Base-by-base conservation (phyloP, 2,797 vertebrate species). In the Typhlichthys subterraneus region DNA sequence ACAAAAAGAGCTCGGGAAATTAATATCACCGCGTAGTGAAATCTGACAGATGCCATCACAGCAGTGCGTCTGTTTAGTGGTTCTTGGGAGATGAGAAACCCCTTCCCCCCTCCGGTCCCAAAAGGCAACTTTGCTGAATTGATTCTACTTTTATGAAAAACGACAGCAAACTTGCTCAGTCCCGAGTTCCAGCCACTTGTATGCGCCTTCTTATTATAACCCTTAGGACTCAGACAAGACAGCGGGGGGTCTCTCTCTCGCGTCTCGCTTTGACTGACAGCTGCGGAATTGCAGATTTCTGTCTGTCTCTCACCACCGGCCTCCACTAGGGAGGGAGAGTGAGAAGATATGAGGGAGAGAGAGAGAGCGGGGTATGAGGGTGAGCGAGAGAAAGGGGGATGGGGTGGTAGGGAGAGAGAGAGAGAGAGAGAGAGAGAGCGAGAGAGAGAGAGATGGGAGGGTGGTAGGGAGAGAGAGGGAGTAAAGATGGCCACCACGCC, bases 261-360 rank as follows among this genome's bases (percentile, higher is more conserved):
- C 53, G 60, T 67, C 50, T 1, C 6, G 6, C 17, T 69, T 75
- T 88, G 86, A 90, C 74, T 85, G 88, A 88, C 85, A 85, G 86
- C 77, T 72, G 66, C 55, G 46, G 75, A 77, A 77, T 76, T 86
- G 82, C 78, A 69, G 75, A 81, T 66, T 74, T 80, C 81, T 82
- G 42, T 54, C 77, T 82, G 42, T 54, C 77, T 76, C 12, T 71
- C 63, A 79, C 75, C 72, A 65, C 57, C 7, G 1, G 63, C 3
- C 59, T 67, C 77, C 72, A 63, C 72, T 67, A 7, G 1, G 11
- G 45, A 13, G 45, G n/a, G n/a, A 14, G 14, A 10, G 23, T 63
- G 46, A 52, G 59, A 50, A 45, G 6, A 38, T n/a, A n/a, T n/a
- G n/a, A 56, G 38, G 3, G 33, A 2, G 33, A 10, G 55, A 42